Evolutionary conservation across 2,888 invertebrate genomes (phyloP), one percentile per base, ranked within the genome.

Genomic region (Agrochola circellaris): DNA sequence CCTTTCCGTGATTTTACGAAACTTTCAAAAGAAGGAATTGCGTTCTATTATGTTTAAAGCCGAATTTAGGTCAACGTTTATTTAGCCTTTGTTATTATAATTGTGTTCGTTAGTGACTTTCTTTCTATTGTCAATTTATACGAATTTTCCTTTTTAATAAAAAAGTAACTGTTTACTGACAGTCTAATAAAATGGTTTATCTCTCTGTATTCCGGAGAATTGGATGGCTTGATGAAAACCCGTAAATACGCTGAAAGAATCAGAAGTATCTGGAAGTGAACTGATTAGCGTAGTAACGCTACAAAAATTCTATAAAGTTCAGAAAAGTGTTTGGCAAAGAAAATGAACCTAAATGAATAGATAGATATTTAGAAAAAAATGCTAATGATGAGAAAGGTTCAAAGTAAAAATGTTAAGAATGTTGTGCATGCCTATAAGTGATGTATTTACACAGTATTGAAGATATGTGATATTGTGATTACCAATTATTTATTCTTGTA

Each of bases 1-100:
- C 89, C 89, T 92, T 93, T 93, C 88, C 92, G 91, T 89, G 90
- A 89, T 92, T 92, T 88, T 83, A 89, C 85, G 76, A 81, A 85
- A 86, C 88, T 88, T 90, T 85, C 78, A 80, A 86, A 89, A 90
- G 88, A 90, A 91, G 89, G 88, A 90, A 92, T 91, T 88, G 86
- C 84, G 87, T 89, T 89, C 85, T 82, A 86, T 88, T 84, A 75
- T 82, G 73, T 79, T 90, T 79, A 80, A 78, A 79, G n/a, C 45
- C 34, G 67, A 85, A 87, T 87, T 86, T 74, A 60, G 88, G 87
- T 83, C 79, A 85, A 34, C 73, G 65, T 77, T 75, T 75, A 83
- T 75, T 72, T 68, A 87, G 56, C 81, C 58, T 82, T 84, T 79
- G 75, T 84, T 77, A 82, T 78, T 81, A 71, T 84, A 84, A 86